Conservation (phyloP, 2,888 invertebrate species). For the Coelopa pilipes region DNA sequence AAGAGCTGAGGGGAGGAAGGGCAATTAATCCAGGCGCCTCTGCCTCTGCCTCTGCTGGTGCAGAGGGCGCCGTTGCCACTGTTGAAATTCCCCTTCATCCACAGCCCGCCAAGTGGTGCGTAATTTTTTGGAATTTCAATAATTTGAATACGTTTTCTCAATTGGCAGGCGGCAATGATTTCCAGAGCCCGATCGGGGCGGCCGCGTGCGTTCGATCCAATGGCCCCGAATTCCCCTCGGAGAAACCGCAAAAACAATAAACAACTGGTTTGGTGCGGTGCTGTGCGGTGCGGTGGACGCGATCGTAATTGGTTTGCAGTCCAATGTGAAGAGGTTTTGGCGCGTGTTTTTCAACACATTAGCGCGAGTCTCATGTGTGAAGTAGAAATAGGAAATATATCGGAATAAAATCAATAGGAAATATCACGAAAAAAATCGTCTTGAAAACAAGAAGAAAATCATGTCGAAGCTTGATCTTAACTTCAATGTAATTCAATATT, state of each 20-base stretch:
- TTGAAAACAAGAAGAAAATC: not conserved
- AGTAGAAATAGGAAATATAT: not conserved
- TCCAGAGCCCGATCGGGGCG: not conserved
- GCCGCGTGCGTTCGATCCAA: not conserved
- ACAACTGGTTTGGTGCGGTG: not conserved
- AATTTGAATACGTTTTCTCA: slow-evolving; percentile 17
- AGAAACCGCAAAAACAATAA: not conserved
- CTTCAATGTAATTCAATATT: not conserved
- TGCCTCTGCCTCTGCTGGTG: not conserved
- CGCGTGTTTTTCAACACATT: not conserved
- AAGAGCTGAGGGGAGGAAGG: not conserved
- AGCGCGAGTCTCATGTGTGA: not conserved
- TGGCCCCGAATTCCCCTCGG: not conserved
- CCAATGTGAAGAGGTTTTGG: not conserved
- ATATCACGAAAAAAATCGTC: not conserved
- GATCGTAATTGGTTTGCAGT: not conserved
- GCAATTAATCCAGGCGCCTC: not conserved
- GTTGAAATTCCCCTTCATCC: not conserved
- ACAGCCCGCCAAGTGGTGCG: not conserved
- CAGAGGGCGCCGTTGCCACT: not conserved
- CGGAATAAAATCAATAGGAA: not conserved
- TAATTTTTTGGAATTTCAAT: slow-evolving; percentile 24
- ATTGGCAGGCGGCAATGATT: slow-evolving; percentile 3
- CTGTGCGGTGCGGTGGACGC: not conserved
- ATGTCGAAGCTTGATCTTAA: no score